A percentile compares a stretch with the other conserved stretches of the same genome.
phyloP scores from a whole-genome alignment of 2,797 vertebrate species.

The Carcharodon carcharias region DNA sequence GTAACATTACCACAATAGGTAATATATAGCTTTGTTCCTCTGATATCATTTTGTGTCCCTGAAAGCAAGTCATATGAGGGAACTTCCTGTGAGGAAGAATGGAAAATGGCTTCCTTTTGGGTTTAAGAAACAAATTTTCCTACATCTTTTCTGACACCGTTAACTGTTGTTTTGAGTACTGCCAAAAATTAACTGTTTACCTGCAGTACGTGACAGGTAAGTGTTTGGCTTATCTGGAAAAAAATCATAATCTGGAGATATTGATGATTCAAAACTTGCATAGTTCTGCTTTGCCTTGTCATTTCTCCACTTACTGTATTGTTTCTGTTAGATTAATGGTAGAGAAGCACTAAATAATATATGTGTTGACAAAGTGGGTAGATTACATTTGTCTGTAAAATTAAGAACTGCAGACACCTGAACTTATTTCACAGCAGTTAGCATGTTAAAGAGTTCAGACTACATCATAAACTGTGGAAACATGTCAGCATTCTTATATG shows the following conservation, averaged over 20 bases:
- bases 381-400: background rate
- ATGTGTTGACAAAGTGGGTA: background rate
- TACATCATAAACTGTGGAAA: background rate
- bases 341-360: background rate
- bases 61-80: background rate
- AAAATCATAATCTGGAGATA: background rate
- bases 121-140: background rate
- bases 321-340: background rate
- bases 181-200: background rate
- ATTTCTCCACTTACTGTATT: background rate
- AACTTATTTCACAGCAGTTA: background rate
- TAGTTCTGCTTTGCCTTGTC: background rate
- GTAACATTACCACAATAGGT: no score
- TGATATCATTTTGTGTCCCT: background rate
- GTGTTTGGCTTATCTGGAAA: background rate
- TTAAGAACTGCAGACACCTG: background rate
- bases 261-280: background rate
- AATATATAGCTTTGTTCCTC: background rate
- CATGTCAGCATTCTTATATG: background rate
- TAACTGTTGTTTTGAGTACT: background rate
- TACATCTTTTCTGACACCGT: background rate
- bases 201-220: background rate
- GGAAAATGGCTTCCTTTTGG: background rate
- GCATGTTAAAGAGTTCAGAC: background rate
- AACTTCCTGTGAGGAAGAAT: background rate